Evolutionary conservation across 1,140 invertebrate species (phyloP), one percentile per base, ranked within the genome.

Genomic region (Gonioctena quinquepunctata): DNA sequence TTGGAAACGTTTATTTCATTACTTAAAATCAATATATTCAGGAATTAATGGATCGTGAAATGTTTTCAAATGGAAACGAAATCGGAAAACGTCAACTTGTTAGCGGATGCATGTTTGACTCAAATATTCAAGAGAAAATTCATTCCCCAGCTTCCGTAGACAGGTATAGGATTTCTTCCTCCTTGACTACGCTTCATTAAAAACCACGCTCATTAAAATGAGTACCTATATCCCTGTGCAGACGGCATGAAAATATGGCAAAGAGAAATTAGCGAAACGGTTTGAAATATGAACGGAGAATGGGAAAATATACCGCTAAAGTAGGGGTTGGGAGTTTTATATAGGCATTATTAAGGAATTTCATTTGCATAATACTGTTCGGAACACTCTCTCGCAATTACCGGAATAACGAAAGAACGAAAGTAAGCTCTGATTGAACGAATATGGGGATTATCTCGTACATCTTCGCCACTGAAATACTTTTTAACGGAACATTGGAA

Each of bases 201-300:
- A 42, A 54, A 54, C 52, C 3, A 11, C 52, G 18, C 18, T 54
- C 52, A 23, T 54, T 54, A 21, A 7, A 54, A 61, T 61, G 25
- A 71, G 63, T 71, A 62, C 69, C 59, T 68, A 71, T 66, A 68
- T 42, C 33, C 57, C 42, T 60, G 50, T 62, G 59, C 49, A 57
- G 56, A 42, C 25, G 25, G 71, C 68, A 66, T 66, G 66, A 73
- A 73, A 73, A 70, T 72, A 65, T 27, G 63, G 57, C 64, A 63
- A 63, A 62, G 60, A 68, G 26, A 42, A 50, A 64, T 72, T 49
- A 28, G 42, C 19, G 68, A 19, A 50, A 73, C 33, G 60, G 13
- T 66, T 66, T 73, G 64, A 70, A 64, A 73, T 59, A 73, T 50
- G 64, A 69, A 62, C 11, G 16, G 25, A 23, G 7, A 23, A 18